Evolutionary conservation across 2,888 invertebrate genomes (phyloP).

Genomic region (Diaprepes abbreviatus): DNA sequence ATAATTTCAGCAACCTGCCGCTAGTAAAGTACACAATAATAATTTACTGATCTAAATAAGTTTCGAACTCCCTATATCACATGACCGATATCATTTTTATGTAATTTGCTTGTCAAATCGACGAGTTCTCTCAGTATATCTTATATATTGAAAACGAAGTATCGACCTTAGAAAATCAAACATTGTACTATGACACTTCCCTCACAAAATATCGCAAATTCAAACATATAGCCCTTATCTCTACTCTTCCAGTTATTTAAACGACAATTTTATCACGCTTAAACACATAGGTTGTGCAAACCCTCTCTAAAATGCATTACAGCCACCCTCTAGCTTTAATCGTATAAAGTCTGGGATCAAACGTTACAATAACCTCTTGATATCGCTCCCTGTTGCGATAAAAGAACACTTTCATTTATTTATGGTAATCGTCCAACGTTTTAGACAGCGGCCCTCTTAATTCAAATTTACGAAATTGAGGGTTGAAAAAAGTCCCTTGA

Average conservation of each 20-base stretch:
- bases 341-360: constrained; percentile 49
- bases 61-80: too few relatives aligned
- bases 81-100: too few relatives aligned
- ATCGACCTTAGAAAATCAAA: too few relatives aligned
- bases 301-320: constrained; percentile 37
- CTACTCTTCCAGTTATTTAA: constrained; percentile 28
- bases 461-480: constrained; percentile 33
- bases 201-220: background rate
- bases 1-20: too few relatives aligned
- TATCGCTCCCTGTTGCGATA: constrained; percentile 50
- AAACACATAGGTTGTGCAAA: constrained; percentile 12
- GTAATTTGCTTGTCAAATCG: too few relatives aligned
- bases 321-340: constrained; percentile 39
- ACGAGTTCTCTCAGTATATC: too few relatives aligned
- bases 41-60: too few relatives aligned
- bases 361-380: constrained; percentile 50
- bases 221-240: constrained; percentile 27
- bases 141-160: too few relatives aligned
- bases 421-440: constrained; percentile 65
- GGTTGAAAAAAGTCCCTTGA: constrained; percentile 41
- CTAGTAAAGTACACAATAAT: too few relatives aligned
- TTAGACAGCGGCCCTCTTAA: constrained; percentile 51
- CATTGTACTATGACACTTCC: too few relatives aligned
- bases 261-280: constrained; percentile 28
- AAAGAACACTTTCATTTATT: constrained; percentile 67